phyloP scores from a whole-genome alignment of 2,113 vertebrate genomes.

The Machaerirhynchus nigripectus region DNA sequence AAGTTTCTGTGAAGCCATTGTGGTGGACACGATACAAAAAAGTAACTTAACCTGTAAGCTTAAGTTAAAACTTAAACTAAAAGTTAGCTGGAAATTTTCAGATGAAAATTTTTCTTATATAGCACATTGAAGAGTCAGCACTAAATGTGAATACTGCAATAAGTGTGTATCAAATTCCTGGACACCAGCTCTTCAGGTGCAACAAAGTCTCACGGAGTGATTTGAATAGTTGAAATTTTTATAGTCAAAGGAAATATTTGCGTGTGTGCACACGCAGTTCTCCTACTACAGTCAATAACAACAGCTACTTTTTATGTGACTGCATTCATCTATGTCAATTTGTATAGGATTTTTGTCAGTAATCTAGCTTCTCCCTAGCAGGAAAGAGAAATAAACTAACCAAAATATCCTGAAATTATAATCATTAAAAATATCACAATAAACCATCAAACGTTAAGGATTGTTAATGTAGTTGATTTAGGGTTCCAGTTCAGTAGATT shows the following conservation, averaged over 20 bases:
- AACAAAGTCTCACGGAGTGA: background rate
- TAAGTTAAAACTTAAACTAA: background rate
- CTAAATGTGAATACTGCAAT: background rate
- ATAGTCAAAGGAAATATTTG: background rate
- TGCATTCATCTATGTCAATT: background rate
- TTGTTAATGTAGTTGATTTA: background rate
- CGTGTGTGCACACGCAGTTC: background rate
- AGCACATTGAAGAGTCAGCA: background rate
- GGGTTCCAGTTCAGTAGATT: background rate
- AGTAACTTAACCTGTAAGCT: background rate
- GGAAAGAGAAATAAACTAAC: background rate
- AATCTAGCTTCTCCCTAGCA: background rate
- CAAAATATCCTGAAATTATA: background rate
- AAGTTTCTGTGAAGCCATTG: background rate
- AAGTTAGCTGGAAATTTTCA: background rate
- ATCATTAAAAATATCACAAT: background rate
- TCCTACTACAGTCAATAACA: background rate
- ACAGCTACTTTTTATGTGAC: background rate
- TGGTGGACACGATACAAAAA: background rate
- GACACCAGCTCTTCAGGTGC: background rate
- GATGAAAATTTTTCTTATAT: background rate
- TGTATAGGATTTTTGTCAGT: background rate
- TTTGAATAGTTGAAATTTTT: background rate
- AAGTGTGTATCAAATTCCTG: background rate
- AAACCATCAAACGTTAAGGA: background rate